phyloP scores from a whole-genome alignment of 1,140 invertebrate species.

The Lordiphosa clarofinis region DNA sequence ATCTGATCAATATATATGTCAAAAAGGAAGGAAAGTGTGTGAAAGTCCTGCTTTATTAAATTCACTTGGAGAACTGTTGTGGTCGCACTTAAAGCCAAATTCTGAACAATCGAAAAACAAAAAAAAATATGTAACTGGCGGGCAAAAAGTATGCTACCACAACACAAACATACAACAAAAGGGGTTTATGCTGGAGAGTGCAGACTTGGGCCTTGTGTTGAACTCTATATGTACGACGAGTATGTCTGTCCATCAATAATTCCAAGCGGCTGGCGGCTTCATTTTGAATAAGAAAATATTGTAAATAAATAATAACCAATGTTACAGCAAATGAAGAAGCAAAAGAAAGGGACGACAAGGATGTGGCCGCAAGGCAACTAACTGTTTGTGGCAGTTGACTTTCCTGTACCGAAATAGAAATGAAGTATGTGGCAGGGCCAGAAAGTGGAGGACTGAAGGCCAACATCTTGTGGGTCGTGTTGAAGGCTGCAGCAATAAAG shows the following conservation, averaged over 20 bases:
- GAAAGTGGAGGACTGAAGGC: constrained; percentile 25
- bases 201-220: constrained; percentile 6
- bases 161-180: constrained; percentile 2
- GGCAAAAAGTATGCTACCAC: constrained; percentile 3
- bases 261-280: constrained; percentile 65
- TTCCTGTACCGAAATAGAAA: constrained; percentile 33
- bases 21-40: too few species aligned
- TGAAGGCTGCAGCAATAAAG: constrained; percentile 33
- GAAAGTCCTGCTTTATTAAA: too few species aligned
- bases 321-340: constrained; percentile 1
- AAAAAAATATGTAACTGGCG: constrained; percentile 28
- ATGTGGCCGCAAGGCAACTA: constrained; percentile 50
- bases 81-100: constrained; percentile 32
- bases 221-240: constrained; percentile 3
- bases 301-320: constrained; percentile 71
- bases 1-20: too few species aligned
- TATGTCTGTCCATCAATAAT: constrained; percentile 67
- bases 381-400: constrained; percentile 62
- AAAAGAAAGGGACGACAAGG: constrained; percentile 21
- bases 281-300: constrained; percentile 77
- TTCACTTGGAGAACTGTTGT: constrained; percentile 55
- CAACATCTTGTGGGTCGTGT: constrained; percentile 41
- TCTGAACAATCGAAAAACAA: neutral
- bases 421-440: constrained; percentile 56
- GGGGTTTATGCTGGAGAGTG: neutral